Evolutionary conservation across 2,888 invertebrate genomes (phyloP).

Genomic region (Amphimallon solstitiale): DNA sequence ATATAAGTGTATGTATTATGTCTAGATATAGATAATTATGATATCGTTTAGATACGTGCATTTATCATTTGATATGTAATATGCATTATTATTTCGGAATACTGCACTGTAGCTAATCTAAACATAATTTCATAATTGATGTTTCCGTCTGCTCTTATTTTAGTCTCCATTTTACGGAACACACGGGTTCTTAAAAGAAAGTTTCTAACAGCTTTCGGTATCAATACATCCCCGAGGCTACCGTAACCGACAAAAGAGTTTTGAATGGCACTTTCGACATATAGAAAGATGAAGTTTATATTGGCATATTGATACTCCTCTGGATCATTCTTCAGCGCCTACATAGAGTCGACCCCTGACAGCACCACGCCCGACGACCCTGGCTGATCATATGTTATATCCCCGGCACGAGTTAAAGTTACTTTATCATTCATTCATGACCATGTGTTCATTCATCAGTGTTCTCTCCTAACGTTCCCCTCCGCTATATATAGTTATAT

Average conservation of each 20-base stretch:
- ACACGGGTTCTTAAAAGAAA: not conserved
- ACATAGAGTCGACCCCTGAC: slow-evolving; percentile 54
- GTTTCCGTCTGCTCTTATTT: not conserved
- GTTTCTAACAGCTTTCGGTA: not conserved
- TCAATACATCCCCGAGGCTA: not conserved
- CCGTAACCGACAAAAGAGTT: not conserved
- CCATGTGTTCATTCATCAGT: slow-evolving; percentile 60
- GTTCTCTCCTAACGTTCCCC: slow-evolving; percentile 43
- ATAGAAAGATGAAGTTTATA: slow-evolving; percentile 43
- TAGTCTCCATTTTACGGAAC: not conserved
- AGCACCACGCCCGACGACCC: slow-evolving; percentile 58
- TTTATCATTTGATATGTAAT: too few relatives aligned
- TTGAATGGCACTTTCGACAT: slow-evolving; percentile 43
- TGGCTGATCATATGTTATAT: slow-evolving; percentile 56
- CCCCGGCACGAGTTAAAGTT: slow-evolving; percentile 52
- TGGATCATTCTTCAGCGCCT: slow-evolving; percentile 52
- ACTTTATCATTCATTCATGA: slow-evolving; percentile 60
- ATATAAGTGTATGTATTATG: too few relatives aligned
- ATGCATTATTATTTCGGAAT: too few relatives aligned
- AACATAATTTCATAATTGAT: too few relatives aligned
- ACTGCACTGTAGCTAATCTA: too few relatives aligned
- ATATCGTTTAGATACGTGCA: too few relatives aligned
- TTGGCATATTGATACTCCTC: slow-evolving; percentile 53
- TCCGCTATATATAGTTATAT: slow-evolving; percentile 38
- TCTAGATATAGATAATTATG: too few relatives aligned